Base-by-base conservation (phyloP, 2,113 vertebrate genomes). In the Epinephelus fuscoguttatus region DNA sequence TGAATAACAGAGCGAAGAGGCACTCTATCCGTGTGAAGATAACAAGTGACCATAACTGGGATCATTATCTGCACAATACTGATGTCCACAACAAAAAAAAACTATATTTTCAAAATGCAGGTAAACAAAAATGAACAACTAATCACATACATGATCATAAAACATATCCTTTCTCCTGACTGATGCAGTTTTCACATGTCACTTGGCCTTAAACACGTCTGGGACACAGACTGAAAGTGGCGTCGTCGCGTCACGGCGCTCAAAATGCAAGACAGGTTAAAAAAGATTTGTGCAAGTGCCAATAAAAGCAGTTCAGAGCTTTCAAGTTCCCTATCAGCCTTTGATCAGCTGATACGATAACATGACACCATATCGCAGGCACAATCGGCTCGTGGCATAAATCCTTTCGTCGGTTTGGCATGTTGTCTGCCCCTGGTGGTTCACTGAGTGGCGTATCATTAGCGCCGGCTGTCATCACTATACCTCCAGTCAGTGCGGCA, bases 371-470 rank as follows among this genome's bases (percentile, higher is more conserved):
- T 76, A 75, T 81, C 56, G 40, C 70, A 57, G 82, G 62, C 33
- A 45, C 57, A 86, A 80, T 75, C 56, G 40, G 61, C 83, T 82
- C 8, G 8, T 62, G 80, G 78, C 69, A 60, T 81, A 49, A 88
- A 82, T 76, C 71, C 72, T 71, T 78, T 72, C 30, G 50, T 73
- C 4, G 49, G 69, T 81, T 81, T 88, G 88, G 88, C 90, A 77
- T 85, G 87, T 84, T 70, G 83, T 85, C 74, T 91, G 86, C 89
- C 88, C 86, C 87, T 67, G 78, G 89, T 87, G 81, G 83, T 84
- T 88, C 79, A 57, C 2, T 89, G 89, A 92, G 74, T 84, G 89
- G 81, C 70, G 75, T 86, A 85, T 92, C 91, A 93, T 90, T 90
- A 91, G 84, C 47, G 33, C 75, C 25, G 72, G 56, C 87, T 93